phyloP scores from a whole-genome alignment of 2,888 invertebrate species.

The Gasteruption jaculator region DNA sequence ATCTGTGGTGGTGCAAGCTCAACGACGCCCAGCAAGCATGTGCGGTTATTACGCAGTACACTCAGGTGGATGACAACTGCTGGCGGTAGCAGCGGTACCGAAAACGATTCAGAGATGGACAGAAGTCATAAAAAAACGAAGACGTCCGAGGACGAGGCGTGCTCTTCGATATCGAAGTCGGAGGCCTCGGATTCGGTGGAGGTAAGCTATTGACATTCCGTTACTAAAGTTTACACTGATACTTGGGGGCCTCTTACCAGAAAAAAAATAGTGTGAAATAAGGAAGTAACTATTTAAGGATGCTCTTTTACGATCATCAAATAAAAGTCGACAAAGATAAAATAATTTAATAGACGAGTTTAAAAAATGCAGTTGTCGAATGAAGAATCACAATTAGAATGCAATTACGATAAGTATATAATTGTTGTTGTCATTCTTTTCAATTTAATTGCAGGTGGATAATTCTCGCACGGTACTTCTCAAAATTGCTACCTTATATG shows the following conservation, averaged over 20 bases:
- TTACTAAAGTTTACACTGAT: no score
- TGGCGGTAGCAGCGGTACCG: constrained; percentile 7
- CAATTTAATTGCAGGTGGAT: constrained; percentile 78
- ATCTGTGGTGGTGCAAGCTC: no score
- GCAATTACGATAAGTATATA: no score
- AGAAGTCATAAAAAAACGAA: constrained; percentile 19
- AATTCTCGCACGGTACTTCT: constrained; percentile 77
- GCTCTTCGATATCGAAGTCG: constrained; percentile 22
- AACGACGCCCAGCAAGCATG: constrained; percentile 27
- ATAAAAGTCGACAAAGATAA: no score
- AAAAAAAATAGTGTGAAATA: constrained; percentile 2
- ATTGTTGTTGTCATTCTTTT: no score
- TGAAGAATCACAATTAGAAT: no score
- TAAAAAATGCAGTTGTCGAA: no score
- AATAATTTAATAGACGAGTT: no score
- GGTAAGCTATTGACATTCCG: no score
- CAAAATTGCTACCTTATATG: constrained; percentile 79
- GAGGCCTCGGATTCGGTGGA: constrained; percentile 36
- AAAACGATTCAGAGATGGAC: constrained; percentile 14
- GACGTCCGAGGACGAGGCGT: constrained; percentile 20
- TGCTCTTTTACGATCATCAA: no score
- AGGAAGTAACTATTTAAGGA: background rate
- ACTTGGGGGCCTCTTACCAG: no score
- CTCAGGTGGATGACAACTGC: constrained; percentile 32
- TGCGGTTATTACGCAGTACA: constrained; percentile 31